Evolutionary conservation across 2,113 vertebrate genomes (phyloP), one percentile per base, ranked within the genome.

Genomic region (Columbina picui): DNA sequence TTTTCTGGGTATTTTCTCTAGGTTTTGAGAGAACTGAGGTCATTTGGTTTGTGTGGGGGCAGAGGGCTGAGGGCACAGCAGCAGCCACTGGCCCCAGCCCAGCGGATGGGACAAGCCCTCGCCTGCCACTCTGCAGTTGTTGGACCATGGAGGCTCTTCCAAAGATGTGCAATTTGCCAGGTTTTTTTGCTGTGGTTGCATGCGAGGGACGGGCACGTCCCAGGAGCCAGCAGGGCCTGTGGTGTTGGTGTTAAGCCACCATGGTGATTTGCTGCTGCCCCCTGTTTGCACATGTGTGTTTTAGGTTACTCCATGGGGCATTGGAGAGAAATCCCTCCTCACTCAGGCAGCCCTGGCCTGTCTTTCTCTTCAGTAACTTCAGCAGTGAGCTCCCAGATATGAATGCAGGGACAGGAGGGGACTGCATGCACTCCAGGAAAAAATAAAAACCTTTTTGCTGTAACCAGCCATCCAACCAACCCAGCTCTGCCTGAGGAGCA

Each of bases 151-250:
- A 13, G 32, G 29, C 23, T 27, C 41, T 63, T 38, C 55, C 26
- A 27, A 57, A n/a, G 36, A 29, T 0, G 3, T 4, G 63, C 1
- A 0, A 4, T 21, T 65, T 26, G 23, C 26, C 15, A 1, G n/a
- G n/a, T 29, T 45, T 67, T 19, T 21, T 74, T 49, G 32, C 38
- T 27, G 7, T 10, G 19, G 60, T 60, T 50, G 27, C 4, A 16
- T 30, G 22, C 3, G 1, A 17, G 2, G 19, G 56, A 32, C 36
- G 43, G 50, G 36, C 18, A 11, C 29, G n/a, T 17, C 15, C 59
- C 41, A 16, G 55, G 47, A 83, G 27, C 18, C 14, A 2, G 25
- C 5, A 7, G 38, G 64, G 52, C 18, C 7, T 1, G 11, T 5
- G 34, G 17, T 25, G 25, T 45, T 30, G 22, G 45, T 12, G 32